phyloP scores from a whole-genome alignment of 2,113 vertebrate genomes.

The Corythoichthys haematopterus region DNA sequence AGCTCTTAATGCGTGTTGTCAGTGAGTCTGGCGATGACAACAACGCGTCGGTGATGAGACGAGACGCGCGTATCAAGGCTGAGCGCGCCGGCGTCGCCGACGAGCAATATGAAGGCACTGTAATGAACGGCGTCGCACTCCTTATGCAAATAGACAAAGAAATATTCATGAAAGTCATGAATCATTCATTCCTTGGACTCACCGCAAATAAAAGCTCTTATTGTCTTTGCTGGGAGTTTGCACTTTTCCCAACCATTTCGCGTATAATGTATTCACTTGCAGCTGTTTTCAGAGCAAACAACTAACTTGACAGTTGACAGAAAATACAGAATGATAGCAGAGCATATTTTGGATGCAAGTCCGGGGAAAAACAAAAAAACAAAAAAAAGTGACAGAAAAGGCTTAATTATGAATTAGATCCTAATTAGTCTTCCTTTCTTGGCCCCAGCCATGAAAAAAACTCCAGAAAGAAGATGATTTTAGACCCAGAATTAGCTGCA shows the following conservation, averaged over 20 bases:
- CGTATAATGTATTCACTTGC: neutral
- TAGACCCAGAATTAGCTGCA: too few species aligned
- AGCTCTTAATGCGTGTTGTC: conserved; percentile 22
- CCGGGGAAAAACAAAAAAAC: too few species aligned
- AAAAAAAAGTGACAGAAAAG: too few species aligned
- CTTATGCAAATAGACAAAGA: conserved; percentile 37
- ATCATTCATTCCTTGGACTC: conserved; percentile 45
- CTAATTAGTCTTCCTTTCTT: too few species aligned
- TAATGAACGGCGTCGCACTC: conserved; percentile 36
- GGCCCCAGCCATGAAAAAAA: too few species aligned
- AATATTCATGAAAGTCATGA: conserved; percentile 42
- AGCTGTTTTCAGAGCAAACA: too few species aligned
- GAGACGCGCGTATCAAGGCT: conserved; percentile 17
- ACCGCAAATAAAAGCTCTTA: conserved; percentile 35
- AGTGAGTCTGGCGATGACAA: conserved; percentile 29
- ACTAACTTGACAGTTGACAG: too few species aligned
- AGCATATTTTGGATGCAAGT: too few species aligned
- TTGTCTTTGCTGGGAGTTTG: neutral
- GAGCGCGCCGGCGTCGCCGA: conserved; percentile 26
- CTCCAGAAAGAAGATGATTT: too few species aligned
- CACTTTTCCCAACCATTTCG: neutral
- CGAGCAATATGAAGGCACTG: conserved; percentile 22
- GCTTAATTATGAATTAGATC: too few species aligned
- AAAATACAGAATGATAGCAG: too few species aligned
- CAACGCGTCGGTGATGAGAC: conserved; percentile 10